phyloP scores from a whole-genome alignment of 2,888 invertebrate species.

The Hydrotaea cyrtoneurina region DNA sequence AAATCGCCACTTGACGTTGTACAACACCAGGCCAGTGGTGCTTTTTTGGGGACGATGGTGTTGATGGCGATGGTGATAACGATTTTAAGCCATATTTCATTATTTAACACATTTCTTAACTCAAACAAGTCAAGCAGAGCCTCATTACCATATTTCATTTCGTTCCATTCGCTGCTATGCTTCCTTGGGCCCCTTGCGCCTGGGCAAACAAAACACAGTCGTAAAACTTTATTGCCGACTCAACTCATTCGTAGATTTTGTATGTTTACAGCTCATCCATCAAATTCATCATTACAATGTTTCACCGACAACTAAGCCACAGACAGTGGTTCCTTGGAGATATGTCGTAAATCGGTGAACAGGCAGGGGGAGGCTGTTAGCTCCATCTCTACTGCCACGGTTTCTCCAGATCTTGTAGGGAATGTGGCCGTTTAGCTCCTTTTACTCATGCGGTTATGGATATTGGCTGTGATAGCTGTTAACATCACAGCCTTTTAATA shows the following conservation, averaged over 20 bases:
- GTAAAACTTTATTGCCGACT: conserved; percentile 64
- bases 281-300: conserved; percentile 61
- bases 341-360: too few relatives aligned
- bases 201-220: conserved; percentile 50
- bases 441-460: too few relatives aligned
- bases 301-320: conserved; percentile 10
- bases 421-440: too few relatives aligned
- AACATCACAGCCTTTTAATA: too few relatives aligned
- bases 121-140: conserved; percentile 53
- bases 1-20: conserved; percentile 11
- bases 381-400: too few relatives aligned
- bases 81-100: conserved; percentile 51
- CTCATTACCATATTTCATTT: conserved; percentile 62
- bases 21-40: neutral
- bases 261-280: conserved; percentile 59
- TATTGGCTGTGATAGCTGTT: too few relatives aligned
- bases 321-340: neutral
- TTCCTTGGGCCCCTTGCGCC: neutral
- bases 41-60: neutral
- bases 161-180: conserved; percentile 4
- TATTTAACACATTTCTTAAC: conserved; percentile 63
- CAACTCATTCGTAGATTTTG: conserved; percentile 46
- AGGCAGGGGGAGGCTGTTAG: too few relatives aligned
- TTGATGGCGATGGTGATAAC: conserved; percentile 8
- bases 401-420: too few relatives aligned